Conservation (phyloP, 2,888 invertebrate species). For the Cremastobaeus sp. region DNA sequence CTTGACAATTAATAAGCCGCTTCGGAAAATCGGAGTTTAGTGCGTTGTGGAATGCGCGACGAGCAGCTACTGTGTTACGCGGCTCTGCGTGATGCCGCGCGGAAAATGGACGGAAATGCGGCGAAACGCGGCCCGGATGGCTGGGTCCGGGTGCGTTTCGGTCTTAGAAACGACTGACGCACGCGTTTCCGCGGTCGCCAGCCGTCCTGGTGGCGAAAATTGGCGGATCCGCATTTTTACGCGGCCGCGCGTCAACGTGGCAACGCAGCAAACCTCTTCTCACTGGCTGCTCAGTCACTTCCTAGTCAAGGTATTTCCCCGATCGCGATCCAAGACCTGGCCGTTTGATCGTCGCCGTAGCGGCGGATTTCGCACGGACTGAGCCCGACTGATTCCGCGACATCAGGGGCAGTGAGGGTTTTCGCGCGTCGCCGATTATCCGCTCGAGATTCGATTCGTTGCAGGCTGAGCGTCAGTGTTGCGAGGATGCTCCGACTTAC, state of each 20-base stretch:
- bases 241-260: constrained; percentile 72
- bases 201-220: constrained; percentile 59
- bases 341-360: constrained; percentile 56
- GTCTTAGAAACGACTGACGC: neutral
- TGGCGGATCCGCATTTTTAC: constrained; percentile 68
- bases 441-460: neutral
- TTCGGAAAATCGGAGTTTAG: constrained; percentile 69
- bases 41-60: constrained; percentile 77
- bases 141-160: neutral
- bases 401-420: neutral
- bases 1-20: constrained; percentile 67
- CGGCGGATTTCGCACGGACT: constrained; percentile 9
- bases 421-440: neutral
- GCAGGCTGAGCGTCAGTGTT: constrained; percentile 27
- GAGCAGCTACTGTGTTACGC: constrained; percentile 78
- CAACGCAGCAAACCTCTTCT: constrained; percentile 74
- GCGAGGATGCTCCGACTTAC: constrained; percentile 27
- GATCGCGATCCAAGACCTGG: constrained; percentile 56
- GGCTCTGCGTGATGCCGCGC: constrained; percentile 68
- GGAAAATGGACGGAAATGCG: constrained; percentile 43
- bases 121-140: constrained; percentile 13
- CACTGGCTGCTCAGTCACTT: constrained; percentile 73
- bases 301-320: constrained; percentile 73
- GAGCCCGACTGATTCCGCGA: neutral
- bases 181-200: constrained; percentile 28